Evolutionary conservation across 2,113 vertebrate genomes (phyloP), one percentile per base, ranked within the genome.

Genomic region (Seriola quinqueradiata): DNA sequence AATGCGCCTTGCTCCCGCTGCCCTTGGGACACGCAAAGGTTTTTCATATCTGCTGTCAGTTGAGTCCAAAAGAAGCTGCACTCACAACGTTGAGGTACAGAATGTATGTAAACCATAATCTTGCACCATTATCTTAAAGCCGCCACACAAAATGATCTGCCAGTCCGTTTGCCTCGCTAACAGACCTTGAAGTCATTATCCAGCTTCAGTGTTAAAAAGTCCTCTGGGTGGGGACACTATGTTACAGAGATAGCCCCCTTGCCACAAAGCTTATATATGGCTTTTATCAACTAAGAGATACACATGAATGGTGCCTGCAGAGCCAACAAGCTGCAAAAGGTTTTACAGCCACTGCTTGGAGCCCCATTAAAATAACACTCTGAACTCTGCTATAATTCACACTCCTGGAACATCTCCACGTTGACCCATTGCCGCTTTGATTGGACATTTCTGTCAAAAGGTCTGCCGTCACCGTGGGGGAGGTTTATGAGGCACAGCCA

Each of bases 391-490:
- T 42, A 65, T 93, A 94, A 93, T 85, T 94, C 90, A 92, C 70
- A 66, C 72, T 42, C 28, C 87, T 79, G 85, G 77, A 88, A 79
- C 88, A 81, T 85, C 87, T 87, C 83, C 68, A 74, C 89, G 79
- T 83, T 93, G 82, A 92, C 92, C 92, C 87, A 59, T 84, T 36
- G 86, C 87, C 64, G 68, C 82, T 90, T 89, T 93, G 89, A 93
- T 92, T 92, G 90, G 92, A 79, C 70, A 6, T 90, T 89, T 87
- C 91, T 94, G 93, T 94, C 92, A 92, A 89, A 91, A 88, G 87
- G 74, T 65, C 61, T 10, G 9, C 65, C 70, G 32, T 87, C 88
- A 89, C 89, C 19, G 48, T 59, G 25, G 71, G 75, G 68, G 77
- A 84, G 81, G 83, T 92, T 92, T 93, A 93, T 77, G 90, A 90